Conservation (phyloP, 2,888 invertebrate species). For the Cheilosia soror region DNA sequence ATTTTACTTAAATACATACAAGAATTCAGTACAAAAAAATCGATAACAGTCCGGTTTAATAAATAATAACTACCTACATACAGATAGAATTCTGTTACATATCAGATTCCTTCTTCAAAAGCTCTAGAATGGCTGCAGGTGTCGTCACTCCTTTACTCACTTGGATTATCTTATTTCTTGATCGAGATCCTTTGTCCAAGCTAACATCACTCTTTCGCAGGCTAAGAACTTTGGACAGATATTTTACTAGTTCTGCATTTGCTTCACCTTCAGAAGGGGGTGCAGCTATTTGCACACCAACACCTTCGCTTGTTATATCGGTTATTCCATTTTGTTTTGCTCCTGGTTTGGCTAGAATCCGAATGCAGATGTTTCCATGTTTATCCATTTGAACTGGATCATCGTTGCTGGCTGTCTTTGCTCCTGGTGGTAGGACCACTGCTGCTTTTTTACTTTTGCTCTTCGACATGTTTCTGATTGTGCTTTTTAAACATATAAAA, state of each 20-base stretch:
- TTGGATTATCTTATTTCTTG: slow-evolving; percentile 85
- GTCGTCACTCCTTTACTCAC: slow-evolving; percentile 84
- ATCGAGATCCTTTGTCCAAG: slow-evolving; percentile 87
- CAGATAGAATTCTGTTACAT: not conserved
- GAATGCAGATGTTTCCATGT: slow-evolving; percentile 86
- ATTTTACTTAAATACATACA: slow-evolving; percentile 8
- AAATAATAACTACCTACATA: too few relatives aligned
- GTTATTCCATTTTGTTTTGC: slow-evolving; percentile 89
- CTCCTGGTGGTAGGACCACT: slow-evolving; percentile 31
- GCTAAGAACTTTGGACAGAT: slow-evolving; percentile 88
- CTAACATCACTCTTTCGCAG: slow-evolving; percentile 89
- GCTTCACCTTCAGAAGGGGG: slow-evolving; percentile 94
- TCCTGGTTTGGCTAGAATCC: slow-evolving; percentile 90
- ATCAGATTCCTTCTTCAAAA: slow-evolving; percentile 81
- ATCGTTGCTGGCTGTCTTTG: slow-evolving; percentile 31
- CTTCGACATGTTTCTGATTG: slow-evolving; percentile 60
- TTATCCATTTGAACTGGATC: slow-evolving; percentile 84
- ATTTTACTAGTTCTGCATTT: slow-evolving; percentile 90
- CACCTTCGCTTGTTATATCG: slow-evolving; percentile 86
- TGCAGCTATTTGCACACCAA: slow-evolving; percentile 91
- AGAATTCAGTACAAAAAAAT: not conserved
- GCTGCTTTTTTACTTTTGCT: slow-evolving; percentile 36
- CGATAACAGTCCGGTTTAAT: not conserved
- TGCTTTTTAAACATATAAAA: not conserved
- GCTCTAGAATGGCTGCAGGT: slow-evolving; percentile 83